A percentile compares a stretch with the other conserved stretches of the same genome.
phyloP scores from a whole-genome alignment of 2,113 vertebrate species.

The Nyctereutes procyonoides region DNA sequence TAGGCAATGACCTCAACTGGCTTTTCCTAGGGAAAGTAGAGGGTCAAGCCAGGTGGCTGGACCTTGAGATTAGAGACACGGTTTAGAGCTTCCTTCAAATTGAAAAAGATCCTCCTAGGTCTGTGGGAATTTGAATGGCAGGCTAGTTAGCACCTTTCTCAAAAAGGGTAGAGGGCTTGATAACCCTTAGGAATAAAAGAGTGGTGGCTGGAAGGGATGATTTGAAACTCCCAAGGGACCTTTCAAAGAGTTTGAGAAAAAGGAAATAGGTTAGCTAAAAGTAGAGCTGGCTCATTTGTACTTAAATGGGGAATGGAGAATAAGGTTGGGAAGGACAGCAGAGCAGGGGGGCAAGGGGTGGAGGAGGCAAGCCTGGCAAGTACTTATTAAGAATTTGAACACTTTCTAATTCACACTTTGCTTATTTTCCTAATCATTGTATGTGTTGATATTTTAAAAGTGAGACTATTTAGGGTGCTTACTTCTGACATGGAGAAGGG shows the following conservation, averaged over 20 bases:
- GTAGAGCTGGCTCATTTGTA: neutral
- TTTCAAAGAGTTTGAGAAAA: neutral
- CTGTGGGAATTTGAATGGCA: neutral
- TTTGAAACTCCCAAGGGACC: conserved; percentile 21
- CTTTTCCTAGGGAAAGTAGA: neutral
- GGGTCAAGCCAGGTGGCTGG: neutral
- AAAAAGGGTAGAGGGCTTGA: neutral
- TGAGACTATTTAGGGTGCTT: neutral
- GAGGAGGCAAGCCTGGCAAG: neutral
- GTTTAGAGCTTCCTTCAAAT: neutral
- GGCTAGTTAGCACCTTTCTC: conserved; percentile 13
- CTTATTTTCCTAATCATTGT: neutral
- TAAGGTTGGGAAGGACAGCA: neutral
- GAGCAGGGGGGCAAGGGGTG: rapidly evolving
- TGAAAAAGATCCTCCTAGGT: conserved; percentile 29
- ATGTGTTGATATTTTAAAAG: neutral
- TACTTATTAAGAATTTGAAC: neutral
- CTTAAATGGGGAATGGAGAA: neutral
- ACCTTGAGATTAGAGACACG: neutral
- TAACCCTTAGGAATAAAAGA: conserved; percentile 24
- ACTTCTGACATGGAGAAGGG: neutral
- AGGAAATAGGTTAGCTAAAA: neutral
- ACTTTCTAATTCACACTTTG: neutral
- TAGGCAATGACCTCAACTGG: neutral
- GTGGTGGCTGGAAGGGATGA: neutral